These are phyloP conservation scores for Drosophila nigritarsus DNA, from an alignment of 2,888 invertebrate genomes.

Conservation along the genomic window DNA sequence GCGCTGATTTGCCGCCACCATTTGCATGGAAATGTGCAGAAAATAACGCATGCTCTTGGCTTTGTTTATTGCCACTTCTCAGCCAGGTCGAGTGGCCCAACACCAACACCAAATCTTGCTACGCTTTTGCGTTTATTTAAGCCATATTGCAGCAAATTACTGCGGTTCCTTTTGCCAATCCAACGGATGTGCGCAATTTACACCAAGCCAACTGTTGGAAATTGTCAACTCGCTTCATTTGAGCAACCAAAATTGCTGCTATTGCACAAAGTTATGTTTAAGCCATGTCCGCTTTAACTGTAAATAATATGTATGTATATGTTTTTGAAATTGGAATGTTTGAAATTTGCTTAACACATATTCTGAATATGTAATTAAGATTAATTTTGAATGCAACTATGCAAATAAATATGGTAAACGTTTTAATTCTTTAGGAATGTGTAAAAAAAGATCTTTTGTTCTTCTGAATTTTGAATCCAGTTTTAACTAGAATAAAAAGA, in stretches of 20 bases:
- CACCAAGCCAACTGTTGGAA: constrained; percentile 35
- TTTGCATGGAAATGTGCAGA: constrained; percentile 74
- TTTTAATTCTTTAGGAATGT: neutral
- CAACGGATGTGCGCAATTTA: constrained; percentile 75
- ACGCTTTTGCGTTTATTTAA: constrained; percentile 65
- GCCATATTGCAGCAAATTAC: constrained; percentile 75
- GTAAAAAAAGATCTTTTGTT: neutral
- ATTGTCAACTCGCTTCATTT: constrained; percentile 58
- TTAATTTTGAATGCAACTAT: constrained; percentile 10
- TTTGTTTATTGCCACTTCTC: constrained; percentile 68
- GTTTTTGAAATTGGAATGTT: constrained; percentile 1
- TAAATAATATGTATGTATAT: constrained; percentile 19
- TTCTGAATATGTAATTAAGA: constrained; percentile 14
- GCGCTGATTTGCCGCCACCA: constrained; percentile 71
- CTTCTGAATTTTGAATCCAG: fast-evolving
- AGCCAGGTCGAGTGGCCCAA: constrained; percentile 33
- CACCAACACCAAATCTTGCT: constrained; percentile 22
- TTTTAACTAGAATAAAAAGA: neutral
- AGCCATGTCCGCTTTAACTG: constrained; percentile 27
- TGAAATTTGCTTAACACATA: constrained; percentile 11
- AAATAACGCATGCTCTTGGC: constrained; percentile 76
- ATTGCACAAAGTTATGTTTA: constrained; percentile 33
- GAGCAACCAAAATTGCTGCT: constrained; percentile 13
- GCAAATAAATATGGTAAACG: constrained; percentile 5
- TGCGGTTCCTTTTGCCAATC: constrained; percentile 52